Conservation (phyloP, 2,797 vertebrate species). For the Phrynocephalus vlangalii region DNA sequence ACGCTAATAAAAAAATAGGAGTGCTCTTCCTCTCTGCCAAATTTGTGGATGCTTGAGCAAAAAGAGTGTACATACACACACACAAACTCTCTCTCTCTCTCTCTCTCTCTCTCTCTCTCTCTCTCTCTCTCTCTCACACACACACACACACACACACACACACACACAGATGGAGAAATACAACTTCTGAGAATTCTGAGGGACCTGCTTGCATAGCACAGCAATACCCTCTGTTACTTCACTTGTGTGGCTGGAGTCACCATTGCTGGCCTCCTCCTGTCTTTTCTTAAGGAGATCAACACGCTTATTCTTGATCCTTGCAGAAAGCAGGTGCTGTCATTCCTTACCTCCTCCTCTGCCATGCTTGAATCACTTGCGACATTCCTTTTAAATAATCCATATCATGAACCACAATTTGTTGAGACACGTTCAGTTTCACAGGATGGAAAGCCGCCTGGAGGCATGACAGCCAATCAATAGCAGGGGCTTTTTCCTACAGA, state of each 20-base stretch:
- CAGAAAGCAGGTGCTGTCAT: background rate
- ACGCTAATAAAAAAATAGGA: too few species aligned
- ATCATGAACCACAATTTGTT: slow-evolving; percentile 87
- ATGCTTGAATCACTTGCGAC: slow-evolving; percentile 77
- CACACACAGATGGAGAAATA: too few species aligned
- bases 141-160: too few species aligned
- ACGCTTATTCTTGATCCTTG: background rate
- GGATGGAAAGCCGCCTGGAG: slow-evolving; percentile 85
- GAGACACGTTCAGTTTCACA: slow-evolving; percentile 79
- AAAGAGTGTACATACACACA: too few species aligned
- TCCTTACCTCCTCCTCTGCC: slow-evolving; percentile 54
- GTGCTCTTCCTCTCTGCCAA: too few species aligned
- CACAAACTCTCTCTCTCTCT: too few species aligned
- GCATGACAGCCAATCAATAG: slow-evolving; percentile 89
- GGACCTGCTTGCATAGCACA: too few species aligned
- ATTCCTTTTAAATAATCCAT: slow-evolving; percentile 87
- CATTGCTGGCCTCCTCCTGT: background rate
- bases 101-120: too few species aligned
- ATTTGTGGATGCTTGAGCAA: too few species aligned
- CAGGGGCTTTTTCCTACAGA: slow-evolving; percentile 82
- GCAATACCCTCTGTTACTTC: background rate
- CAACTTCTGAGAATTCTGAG: too few species aligned
- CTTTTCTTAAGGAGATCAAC: background rate
- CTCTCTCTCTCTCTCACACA: too few species aligned
- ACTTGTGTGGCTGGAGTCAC: background rate